phyloP scores from a whole-genome alignment of 2,888 invertebrate species.

The Oscheius sp. region DNA sequence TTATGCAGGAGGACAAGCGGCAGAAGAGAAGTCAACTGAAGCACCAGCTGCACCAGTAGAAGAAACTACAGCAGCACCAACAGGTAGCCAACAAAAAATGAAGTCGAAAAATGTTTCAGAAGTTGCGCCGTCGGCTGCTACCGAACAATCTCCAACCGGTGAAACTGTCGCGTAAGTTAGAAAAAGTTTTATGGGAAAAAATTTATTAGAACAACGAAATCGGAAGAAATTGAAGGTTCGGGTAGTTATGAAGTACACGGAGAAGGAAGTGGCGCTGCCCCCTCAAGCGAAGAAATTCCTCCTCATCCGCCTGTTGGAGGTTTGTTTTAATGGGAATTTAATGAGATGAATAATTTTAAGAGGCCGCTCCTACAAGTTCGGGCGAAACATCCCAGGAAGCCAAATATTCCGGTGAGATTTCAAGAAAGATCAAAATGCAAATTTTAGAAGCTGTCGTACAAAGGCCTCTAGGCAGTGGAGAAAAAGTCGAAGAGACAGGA shows the following conservation, averaged over 20 bases:
- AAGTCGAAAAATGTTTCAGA: neutral
- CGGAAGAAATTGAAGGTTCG: neutral
- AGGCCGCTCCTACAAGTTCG: constrained; percentile 3
- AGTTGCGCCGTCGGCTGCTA: neutral
- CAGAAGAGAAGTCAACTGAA: neutral
- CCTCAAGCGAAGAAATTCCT: neutral
- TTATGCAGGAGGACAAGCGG: neutral
- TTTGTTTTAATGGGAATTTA: too few relatives aligned
- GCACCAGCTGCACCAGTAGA: neutral
- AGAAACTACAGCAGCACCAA: neutral
- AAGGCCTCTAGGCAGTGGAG: too few relatives aligned
- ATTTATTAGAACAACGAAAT: neutral
- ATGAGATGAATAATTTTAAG: neutral
- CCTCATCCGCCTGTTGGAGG: neutral
- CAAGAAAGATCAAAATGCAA: neutral
- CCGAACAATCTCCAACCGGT: neutral
- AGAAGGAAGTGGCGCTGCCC: constrained; percentile 6
- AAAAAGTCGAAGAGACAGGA: too few relatives aligned
- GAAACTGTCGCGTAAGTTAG: neutral
- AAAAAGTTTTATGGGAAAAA: neutral
- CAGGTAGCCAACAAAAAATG: neutral
- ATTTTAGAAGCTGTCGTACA: too few relatives aligned
- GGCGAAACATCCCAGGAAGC: neutral
- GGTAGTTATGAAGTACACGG: neutral
- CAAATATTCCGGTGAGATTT: neutral